These are phyloP conservation scores for Conchocele bisecta DNA, from an alignment of 2,888 invertebrate species.

Conservation along the genomic window DNA sequence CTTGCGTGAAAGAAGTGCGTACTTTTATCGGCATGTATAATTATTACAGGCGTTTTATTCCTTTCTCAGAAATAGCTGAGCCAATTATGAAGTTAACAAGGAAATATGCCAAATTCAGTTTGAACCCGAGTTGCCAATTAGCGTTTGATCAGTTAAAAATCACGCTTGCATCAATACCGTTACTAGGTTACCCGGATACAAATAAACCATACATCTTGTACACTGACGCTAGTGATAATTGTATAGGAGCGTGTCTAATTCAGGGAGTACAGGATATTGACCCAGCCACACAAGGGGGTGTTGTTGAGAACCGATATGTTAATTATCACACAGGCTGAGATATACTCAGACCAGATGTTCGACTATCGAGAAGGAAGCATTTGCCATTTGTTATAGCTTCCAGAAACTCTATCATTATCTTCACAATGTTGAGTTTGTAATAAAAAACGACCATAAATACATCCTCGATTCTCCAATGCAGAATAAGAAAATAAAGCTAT, in stretches of 20 bases:
- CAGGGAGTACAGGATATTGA: neutral
- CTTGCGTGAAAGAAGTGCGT: constrained; percentile 12
- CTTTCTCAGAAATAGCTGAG: constrained; percentile 35
- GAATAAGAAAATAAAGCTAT: too few relatives aligned
- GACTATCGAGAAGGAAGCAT: too few relatives aligned
- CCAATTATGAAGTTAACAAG: constrained; percentile 22
- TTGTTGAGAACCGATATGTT: too few relatives aligned
- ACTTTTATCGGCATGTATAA: constrained; percentile 16
- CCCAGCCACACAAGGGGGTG: too few relatives aligned
- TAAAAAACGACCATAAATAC: too few relatives aligned
- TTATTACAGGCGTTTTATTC: constrained; percentile 33
- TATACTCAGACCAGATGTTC: too few relatives aligned
- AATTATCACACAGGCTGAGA: too few relatives aligned
- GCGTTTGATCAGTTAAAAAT: constrained; percentile 17
- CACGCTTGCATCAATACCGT: neutral
- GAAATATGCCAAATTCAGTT: constrained; percentile 17
- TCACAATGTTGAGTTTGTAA: too few relatives aligned
- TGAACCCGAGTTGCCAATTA: constrained; percentile 1
- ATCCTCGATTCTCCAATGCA: too few relatives aligned
- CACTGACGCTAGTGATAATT: constrained; percentile 16
- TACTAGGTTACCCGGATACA: constrained; percentile 7
- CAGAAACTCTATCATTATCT: too few relatives aligned
- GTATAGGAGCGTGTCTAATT: constrained; percentile 17
- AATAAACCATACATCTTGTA: constrained; percentile 1
- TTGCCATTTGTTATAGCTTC: too few relatives aligned